Conservation (phyloP, 1,140 invertebrate species). For the Helicoverpa zea region DNA sequence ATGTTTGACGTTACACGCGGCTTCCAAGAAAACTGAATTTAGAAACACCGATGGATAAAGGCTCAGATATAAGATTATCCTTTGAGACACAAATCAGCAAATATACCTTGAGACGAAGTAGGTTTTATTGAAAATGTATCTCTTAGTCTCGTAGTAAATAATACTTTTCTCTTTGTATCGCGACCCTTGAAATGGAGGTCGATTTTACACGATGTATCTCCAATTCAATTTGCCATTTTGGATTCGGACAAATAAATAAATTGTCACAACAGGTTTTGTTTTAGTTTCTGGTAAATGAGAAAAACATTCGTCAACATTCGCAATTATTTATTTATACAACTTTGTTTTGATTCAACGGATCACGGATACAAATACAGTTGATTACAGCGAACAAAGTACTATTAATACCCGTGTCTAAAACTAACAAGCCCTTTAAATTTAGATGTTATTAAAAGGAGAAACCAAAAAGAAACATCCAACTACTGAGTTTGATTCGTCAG, state of each 20-base stretch:
- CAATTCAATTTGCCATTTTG: conserved; percentile 23
- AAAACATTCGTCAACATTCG: not conserved
- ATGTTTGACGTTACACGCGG: not conserved
- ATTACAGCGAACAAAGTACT: not conserved
- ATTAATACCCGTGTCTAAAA: not conserved
- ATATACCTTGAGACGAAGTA: conserved; percentile 15
- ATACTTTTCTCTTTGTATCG: not conserved
- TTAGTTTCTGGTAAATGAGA: not conserved
- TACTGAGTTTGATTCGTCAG: too few relatives aligned
- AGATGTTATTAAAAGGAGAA: too few relatives aligned
- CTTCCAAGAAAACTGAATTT: not conserved
- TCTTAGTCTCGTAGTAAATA: conserved; percentile 8
- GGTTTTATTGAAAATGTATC: conserved; percentile 6
- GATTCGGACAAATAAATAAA: conserved; percentile 12
- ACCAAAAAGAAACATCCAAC: too few relatives aligned
- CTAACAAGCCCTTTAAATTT: not conserved
- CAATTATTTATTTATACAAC: not conserved
- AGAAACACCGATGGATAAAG: not conserved
- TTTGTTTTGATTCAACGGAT: not conserved
- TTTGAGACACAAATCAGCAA: not conserved
- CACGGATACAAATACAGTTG: not conserved
- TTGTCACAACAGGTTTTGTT: not conserved
- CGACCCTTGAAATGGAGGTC: conserved; percentile 19
- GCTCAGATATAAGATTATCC: not conserved
- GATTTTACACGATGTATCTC: conserved; percentile 5